These are phyloP conservation scores for Erpetoichthys calabaricus DNA, from an alignment of 2,797 vertebrate genomes.

Conservation along the genomic window DNA sequence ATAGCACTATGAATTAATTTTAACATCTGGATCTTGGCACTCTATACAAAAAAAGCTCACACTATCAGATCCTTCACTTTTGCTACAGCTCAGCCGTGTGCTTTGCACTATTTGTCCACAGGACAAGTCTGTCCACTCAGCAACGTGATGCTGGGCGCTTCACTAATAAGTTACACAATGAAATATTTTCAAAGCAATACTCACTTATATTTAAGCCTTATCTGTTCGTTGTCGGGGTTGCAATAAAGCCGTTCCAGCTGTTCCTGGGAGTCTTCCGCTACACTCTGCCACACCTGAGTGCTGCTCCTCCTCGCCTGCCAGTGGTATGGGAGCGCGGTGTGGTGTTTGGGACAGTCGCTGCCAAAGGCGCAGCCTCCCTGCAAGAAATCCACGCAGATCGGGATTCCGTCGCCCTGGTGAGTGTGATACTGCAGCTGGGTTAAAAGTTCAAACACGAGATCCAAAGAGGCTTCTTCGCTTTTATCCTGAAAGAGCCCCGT, in stretches of 20 bases:
- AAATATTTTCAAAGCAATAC: constrained; percentile 30
- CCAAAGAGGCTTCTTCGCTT: constrained; percentile 91
- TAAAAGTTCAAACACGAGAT: constrained; percentile 90
- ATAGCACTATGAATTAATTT: too few relatives aligned
- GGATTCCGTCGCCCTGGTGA: constrained; percentile 78
- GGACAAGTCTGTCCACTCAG: too few relatives aligned
- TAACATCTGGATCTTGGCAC: too few relatives aligned
- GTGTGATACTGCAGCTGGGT: constrained; percentile 96
- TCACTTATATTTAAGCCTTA: constrained; percentile 85
- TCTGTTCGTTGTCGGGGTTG: constrained; percentile 94
- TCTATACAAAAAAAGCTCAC: too few relatives aligned
- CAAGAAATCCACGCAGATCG: constrained; percentile 92
- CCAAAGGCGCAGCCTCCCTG: constrained; percentile 81
- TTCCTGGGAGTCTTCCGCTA: constrained; percentile 90
- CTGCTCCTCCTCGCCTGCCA: constrained; percentile 83
- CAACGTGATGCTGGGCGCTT: too few relatives aligned
- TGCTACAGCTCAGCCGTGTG: too few relatives aligned
- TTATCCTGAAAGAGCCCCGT: constrained; percentile 83
- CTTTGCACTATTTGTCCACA: too few relatives aligned
- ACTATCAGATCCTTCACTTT: too few relatives aligned
- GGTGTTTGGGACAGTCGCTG: constrained; percentile 82
- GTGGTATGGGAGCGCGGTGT: constrained; percentile 87
- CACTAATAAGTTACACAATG: too few relatives aligned
- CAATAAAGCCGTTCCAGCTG: constrained; percentile 96
- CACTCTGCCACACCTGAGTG: constrained; percentile 77